Conservation (phyloP, 2,797 vertebrate genomes). For the Apogon talboti region DNA sequence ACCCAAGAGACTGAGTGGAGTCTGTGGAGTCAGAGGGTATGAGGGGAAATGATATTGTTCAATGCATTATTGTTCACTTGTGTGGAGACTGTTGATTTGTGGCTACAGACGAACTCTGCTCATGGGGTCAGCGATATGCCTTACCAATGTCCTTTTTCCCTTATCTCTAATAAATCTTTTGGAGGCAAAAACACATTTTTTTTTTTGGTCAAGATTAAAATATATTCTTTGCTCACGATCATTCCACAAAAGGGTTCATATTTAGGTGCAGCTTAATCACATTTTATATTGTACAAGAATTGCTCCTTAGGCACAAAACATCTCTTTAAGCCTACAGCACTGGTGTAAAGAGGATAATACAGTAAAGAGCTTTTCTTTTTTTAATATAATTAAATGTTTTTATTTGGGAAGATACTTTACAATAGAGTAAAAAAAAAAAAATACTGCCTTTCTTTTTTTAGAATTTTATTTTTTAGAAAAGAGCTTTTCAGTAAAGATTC, state of each 20-base stretch:
- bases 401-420: too few species aligned
- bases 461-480: too few species aligned
- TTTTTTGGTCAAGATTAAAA: conserved; percentile 30
- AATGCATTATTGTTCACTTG: conserved; percentile 66
- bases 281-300: conserved; percentile 8
- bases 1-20: conserved; percentile 61
- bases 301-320: conserved; percentile 3
- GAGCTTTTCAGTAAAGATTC: too few species aligned
- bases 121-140: conserved; percentile 48
- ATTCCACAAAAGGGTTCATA: conserved; percentile 33
- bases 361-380: too few species aligned
- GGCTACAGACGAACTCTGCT: conserved; percentile 53
- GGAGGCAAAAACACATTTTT: conserved; percentile 24
- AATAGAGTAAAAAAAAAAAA: too few species aligned
- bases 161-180: conserved; percentile 40
- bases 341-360: too few species aligned
- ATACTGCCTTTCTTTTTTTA: too few species aligned
- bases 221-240: conserved; percentile 27
- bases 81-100: conserved; percentile 61
- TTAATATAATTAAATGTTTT: too few species aligned
- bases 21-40: conserved; percentile 46
- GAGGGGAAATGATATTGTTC: conserved; percentile 62
- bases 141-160: conserved; percentile 30
- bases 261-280: conserved; percentile 25
- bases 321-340: too few species aligned